These are phyloP conservation scores for Papilio glaucus DNA, from an alignment of 1,140 invertebrate species.

Conservation along the genomic window DNA sequence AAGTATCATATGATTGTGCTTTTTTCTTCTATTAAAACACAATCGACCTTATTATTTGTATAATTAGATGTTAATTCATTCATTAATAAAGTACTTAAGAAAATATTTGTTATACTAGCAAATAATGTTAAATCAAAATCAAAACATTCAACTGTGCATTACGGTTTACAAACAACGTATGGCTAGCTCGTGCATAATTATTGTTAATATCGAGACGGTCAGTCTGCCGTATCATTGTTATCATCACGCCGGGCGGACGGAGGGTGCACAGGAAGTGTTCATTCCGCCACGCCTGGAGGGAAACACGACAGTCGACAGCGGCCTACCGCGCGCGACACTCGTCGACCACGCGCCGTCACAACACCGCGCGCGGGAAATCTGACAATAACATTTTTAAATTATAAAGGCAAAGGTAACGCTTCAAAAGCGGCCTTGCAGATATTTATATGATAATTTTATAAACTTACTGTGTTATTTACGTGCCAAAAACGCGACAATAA, in stretches of 20 bases:
- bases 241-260: constrained; percentile 44
- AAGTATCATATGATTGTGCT: too few relatives aligned
- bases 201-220: constrained; percentile 43
- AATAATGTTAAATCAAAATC: neutral
- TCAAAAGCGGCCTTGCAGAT: constrained; percentile 38
- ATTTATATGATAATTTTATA: constrained; percentile 31
- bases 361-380: constrained; percentile 62
- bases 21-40: too few relatives aligned
- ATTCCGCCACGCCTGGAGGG: constrained; percentile 56
- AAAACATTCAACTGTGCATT: neutral
- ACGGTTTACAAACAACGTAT: neutral
- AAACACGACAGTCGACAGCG: constrained; percentile 64
- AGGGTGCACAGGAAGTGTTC: constrained; percentile 57
- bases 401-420: constrained; percentile 42
- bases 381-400: constrained; percentile 67
- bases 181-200: neutral
- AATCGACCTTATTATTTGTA: too few relatives aligned
- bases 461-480: constrained; percentile 34
- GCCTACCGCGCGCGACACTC: constrained; percentile 56
- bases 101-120: neutral
- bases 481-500: constrained; percentile 61
- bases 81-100: too few relatives aligned
- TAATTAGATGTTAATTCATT: too few relatives aligned
- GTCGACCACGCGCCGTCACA: constrained; percentile 42
- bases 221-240: constrained; percentile 49